phyloP scores from a whole-genome alignment of 2,113 vertebrate species.

The Columbina picui region DNA sequence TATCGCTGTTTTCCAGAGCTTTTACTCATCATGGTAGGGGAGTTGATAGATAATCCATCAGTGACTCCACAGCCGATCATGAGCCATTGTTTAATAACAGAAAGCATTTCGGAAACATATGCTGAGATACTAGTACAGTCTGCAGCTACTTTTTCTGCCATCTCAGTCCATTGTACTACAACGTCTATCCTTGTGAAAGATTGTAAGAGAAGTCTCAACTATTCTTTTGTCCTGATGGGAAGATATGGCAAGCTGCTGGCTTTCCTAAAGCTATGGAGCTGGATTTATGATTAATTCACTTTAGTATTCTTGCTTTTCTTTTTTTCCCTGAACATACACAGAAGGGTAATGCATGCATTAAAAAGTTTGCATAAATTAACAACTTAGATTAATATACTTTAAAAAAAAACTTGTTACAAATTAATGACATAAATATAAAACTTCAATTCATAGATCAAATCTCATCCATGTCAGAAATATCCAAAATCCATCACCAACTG shows the following conservation, averaged over 20 bases:
- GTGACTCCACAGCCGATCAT: neutral
- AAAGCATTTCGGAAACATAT: neutral
- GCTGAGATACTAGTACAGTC: neutral
- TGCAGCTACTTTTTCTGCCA: neutral
- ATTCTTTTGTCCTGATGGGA: neutral
- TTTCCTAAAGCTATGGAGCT: neutral
- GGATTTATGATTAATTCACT: neutral
- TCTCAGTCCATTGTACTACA: neutral
- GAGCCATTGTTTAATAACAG: neutral
- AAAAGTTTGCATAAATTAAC: neutral
- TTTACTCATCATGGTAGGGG: neutral
- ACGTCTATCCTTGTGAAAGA: neutral
- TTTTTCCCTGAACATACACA: neutral
- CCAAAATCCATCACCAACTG: neutral
- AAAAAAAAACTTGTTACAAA: neutral
- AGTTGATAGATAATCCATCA: neutral
- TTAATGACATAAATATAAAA: neutral
- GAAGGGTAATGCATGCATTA: neutral
- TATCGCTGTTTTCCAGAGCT: neutral
- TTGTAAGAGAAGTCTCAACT: neutral
- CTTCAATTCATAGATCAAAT: neutral
- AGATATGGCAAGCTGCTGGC: neutral
- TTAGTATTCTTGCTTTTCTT: neutral
- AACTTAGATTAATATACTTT: neutral
- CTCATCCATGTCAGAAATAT: neutral